Evolutionary conservation across 2,888 invertebrate species (phyloP).

Genomic region (Tetragonisca angustula): DNA sequence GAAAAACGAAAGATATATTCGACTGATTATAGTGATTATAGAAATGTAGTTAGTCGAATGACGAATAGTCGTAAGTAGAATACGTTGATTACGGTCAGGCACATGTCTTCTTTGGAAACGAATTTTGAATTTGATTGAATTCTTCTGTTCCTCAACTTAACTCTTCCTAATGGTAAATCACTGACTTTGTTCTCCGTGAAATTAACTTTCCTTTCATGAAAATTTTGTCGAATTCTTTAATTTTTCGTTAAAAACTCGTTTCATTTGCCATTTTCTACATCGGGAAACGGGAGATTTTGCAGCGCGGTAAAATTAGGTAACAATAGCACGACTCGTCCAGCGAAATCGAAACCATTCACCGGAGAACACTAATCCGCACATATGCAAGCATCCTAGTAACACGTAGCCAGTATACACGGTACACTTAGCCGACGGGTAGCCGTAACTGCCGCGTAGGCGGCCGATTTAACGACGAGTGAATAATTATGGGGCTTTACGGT

Average conservation of each 20-base stretch:
- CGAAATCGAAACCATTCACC: constrained; percentile 35
- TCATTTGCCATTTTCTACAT: neutral
- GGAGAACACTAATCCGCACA: constrained; percentile 57
- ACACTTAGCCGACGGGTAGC: constrained; percentile 71
- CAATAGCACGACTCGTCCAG: neutral
- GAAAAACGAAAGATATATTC: neutral
- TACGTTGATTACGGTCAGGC: neutral
- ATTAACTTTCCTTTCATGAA: too few relatives aligned
- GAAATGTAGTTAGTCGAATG: neutral
- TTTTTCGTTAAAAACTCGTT: neutral
- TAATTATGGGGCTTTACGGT: constrained; percentile 81
- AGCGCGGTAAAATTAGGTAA: constrained; percentile 2
- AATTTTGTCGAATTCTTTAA: neutral
- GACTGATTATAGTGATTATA: neutral
- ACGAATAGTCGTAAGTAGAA: neutral
- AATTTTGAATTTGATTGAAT: too few relatives aligned
- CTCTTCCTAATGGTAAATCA: neutral
- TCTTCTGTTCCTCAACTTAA: neutral
- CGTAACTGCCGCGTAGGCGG: constrained; percentile 78
- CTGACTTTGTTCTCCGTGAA: neutral
- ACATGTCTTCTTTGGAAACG: neutral
- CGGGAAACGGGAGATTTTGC: neutral
- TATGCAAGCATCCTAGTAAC: constrained; percentile 56
- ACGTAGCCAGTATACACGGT: constrained; percentile 64
- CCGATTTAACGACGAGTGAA: constrained; percentile 82